Evolutionary conservation across 2,888 invertebrate genomes (phyloP).

Genomic region (Artemia sp.): DNA sequence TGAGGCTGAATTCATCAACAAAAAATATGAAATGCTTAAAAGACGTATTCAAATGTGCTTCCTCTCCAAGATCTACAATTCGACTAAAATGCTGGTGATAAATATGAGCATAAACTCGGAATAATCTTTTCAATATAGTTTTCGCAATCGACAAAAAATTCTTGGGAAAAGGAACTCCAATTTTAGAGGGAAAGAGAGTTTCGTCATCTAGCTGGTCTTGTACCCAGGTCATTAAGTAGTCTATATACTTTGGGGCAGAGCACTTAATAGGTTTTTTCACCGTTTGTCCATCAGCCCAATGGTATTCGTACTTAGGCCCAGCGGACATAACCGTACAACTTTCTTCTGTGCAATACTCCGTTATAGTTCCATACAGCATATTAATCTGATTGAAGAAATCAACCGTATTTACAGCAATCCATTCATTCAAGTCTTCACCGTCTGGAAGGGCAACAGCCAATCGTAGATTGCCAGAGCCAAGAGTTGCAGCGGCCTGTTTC

Average conservation of each 20-base stretch:
- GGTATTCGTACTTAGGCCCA: slow-evolving; percentile 97
- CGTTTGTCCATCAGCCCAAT: slow-evolving; percentile 97
- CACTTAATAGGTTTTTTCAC: slow-evolving; percentile 98
- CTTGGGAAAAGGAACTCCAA: slow-evolving; percentile 92
- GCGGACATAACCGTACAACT: slow-evolving; percentile 97
- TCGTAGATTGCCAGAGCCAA: slow-evolving; percentile 89
- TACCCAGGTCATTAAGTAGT: slow-evolving; percentile 98
- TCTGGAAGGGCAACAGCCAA: slow-evolving; percentile 92
- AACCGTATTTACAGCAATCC: slow-evolving; percentile 99
- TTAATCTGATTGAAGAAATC: slow-evolving; percentile 99
- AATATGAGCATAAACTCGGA: slow-evolving; percentile 97
- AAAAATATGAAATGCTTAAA: slow-evolving; percentile 99
- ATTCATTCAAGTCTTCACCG: slow-evolving; percentile 97
- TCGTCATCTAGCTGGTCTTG: slow-evolving; percentile 99
- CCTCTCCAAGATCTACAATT: slow-evolving; percentile 92
- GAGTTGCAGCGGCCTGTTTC: slow-evolving; percentile 96
- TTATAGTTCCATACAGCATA: slow-evolving; percentile 97
- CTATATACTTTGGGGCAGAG: slow-evolving; percentile 96
- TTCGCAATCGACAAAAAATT: slow-evolving; percentile 92
- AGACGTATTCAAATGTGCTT: slow-evolving; percentile 96
- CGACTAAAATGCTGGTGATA: slow-evolving; percentile 98
- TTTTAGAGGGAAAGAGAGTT: slow-evolving; percentile 92
- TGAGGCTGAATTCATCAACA: slow-evolving; percentile 90
- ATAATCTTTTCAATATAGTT: slow-evolving; percentile 90
- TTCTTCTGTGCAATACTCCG: slow-evolving; percentile 97